Percentiles rank a stretch among this genome's conserved stretches.
Evolutionary conservation across 2,113 vertebrate genomes (phyloP).

Genomic region (Pangasianodon hypophthalmus): DNA sequence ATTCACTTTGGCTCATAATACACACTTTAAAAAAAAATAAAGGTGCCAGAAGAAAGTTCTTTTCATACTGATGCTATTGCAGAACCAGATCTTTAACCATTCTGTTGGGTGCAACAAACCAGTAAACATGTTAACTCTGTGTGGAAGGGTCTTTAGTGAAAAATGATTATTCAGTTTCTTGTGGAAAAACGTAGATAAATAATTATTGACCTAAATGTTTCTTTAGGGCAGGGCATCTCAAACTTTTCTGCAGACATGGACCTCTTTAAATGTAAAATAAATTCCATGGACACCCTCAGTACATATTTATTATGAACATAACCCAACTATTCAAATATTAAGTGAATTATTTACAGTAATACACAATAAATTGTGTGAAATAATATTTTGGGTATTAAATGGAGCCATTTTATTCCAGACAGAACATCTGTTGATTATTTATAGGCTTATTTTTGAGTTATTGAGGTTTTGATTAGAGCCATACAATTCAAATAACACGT

Average conservation of each 20-base stretch:
- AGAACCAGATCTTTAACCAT: neutral
- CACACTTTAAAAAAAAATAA: neutral
- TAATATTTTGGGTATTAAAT: neutral
- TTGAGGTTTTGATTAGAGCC: neutral
- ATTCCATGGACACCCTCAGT: neutral
- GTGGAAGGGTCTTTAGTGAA: neutral
- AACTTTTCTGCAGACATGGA: neutral
- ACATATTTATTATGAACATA: neutral
- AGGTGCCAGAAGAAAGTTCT: neutral
- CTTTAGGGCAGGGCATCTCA: neutral
- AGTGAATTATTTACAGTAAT: neutral
- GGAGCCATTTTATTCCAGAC: neutral
- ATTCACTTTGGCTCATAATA: neutral
- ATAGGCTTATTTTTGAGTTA: neutral
- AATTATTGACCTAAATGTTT: neutral
- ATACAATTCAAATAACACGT: neutral
- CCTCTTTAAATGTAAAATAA: neutral
- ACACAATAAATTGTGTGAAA: neutral
- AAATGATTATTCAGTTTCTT: neutral
- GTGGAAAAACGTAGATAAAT: neutral
- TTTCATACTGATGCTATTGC: neutral
- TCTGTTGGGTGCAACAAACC: neutral
- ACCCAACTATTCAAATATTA: neutral
- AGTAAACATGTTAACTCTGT: neutral
- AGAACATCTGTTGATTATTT: neutral